These are phyloP conservation scores for Patiria miniata DNA, from an alignment of 35 echinoderm and acorn worm genomes.

Conservation along the genomic window DNA sequence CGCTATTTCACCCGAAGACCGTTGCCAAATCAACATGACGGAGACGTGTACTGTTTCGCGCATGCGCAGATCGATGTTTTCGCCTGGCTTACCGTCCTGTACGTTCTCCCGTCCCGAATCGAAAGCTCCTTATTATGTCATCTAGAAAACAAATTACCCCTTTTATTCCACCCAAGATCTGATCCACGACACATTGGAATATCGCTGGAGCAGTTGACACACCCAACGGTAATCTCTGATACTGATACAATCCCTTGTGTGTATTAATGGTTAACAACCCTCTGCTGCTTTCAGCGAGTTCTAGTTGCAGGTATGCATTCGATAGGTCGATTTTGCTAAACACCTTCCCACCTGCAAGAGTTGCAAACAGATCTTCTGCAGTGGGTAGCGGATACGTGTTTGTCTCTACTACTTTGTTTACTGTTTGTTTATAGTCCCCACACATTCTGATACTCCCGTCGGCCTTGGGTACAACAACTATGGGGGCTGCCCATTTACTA, in stretches of 20 bases:
- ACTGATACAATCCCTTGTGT: slow-evolving; percentile 53
- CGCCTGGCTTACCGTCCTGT: no score
- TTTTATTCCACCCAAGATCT: slow-evolving; percentile 42
- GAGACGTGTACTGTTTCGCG: no score
- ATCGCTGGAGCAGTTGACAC: slow-evolving; percentile 50
- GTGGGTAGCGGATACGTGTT: slow-evolving; percentile 39
- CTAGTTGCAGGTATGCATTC: slow-evolving; percentile 58
- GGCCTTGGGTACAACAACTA: slow-evolving; percentile 34
- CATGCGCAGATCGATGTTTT: no score
- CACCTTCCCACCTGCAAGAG: slow-evolving; percentile 22
- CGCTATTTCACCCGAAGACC: no score
- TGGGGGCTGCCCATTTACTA: slow-evolving; percentile 20
- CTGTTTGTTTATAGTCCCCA: slow-evolving; percentile 57
- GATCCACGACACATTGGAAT: slow-evolving; percentile 54
- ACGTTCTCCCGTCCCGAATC: no score
- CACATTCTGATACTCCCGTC: slow-evolving; percentile 56
- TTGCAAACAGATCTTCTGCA: slow-evolving; percentile 22
- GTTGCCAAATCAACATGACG: no score
- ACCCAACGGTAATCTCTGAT: slow-evolving; percentile 68
- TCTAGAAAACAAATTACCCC: slow-evolving; percentile 57
- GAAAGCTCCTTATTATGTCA: slow-evolving; percentile 65
- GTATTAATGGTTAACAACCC: slow-evolving; percentile 60
- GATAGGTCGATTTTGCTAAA: slow-evolving; percentile 58
- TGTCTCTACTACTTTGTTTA: slow-evolving; percentile 40
- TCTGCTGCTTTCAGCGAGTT: slow-evolving; percentile 41